Base-by-base conservation (phyloP, 1,140 invertebrate species). In the Apis laboriosa region DNA sequence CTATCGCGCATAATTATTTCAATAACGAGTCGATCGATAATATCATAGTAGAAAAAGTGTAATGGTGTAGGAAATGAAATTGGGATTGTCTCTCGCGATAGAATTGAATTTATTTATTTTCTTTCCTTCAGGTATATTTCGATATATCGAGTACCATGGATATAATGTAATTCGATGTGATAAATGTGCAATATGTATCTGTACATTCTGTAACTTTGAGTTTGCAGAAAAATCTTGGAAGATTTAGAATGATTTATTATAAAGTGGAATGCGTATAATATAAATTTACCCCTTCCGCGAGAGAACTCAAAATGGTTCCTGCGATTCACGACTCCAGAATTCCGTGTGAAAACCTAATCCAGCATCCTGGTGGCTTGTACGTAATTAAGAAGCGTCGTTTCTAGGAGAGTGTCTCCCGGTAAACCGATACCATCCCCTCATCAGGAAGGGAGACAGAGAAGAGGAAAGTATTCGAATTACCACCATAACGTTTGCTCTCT, bases 351-450 rank as follows among this genome's bases (percentile, higher is more conserved):
- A 51, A 53, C 9, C 56, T 28, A 72, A 49, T 24, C 60, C 60
- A 21, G 13, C 9, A 4, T 19, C 60, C 60, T 15, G 19, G 4
- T 4, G 13, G n/a, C 49, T 61, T 17, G 55, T 53, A 72, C 77
- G 78, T 84, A 84, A 84, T 84, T 81, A 84, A 80, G 78, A 81
- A 63, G 56, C 24, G 70, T 60, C 56, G 63, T 80, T 67, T 74
- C 55, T 80, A 80, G 81, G 71, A 58, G 80, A 64, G 67, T 34
- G 83, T 84, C 78, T 58, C 78, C 51, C 61, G 83, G 63, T 58
- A 80, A 80, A 74, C n/a, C 64, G 78, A 84, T 71, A 70, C 71
- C 63, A 17, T 28, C 63, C 28, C 56, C 58, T 17, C 21, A 21
- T 9, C 53, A 28, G 19, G 9, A 28, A 53, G 24, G 12, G 21